Evolutionary conservation across 1,140 invertebrate species (phyloP).

Genomic region (Elymnias hypermnestra): DNA sequence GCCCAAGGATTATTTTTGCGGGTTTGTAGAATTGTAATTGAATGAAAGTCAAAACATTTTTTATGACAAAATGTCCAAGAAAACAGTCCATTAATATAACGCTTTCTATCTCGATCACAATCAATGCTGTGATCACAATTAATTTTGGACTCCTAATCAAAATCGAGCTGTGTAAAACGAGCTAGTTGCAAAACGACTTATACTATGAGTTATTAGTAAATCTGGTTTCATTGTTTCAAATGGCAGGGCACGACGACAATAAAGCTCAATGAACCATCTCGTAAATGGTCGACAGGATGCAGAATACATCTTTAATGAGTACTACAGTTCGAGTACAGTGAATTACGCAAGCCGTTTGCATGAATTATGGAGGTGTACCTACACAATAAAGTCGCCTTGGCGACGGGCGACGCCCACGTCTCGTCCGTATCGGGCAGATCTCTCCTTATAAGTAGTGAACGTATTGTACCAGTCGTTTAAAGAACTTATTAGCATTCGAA

Average conservation of each 20-base stretch:
- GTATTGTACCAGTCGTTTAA: slow-evolving; percentile 37
- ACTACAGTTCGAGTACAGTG: slow-evolving; percentile 26
- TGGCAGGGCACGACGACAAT: slow-evolving; percentile 22
- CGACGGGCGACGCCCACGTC: slow-evolving; percentile 57
- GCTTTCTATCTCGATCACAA: too few species aligned
- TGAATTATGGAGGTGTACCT: slow-evolving; percentile 35
- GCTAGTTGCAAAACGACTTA: background rate
- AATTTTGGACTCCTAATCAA: background rate
- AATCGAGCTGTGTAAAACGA: too few species aligned
- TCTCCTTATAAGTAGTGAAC: slow-evolving; percentile 58
- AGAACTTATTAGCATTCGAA: slow-evolving; percentile 47
- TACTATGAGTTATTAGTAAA: background rate
- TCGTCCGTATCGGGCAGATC: slow-evolving; percentile 53
- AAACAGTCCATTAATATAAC: too few species aligned
- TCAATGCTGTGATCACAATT: too few species aligned
- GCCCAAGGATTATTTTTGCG: too few species aligned
- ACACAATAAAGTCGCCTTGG: slow-evolving; percentile 44
- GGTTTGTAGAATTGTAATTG: too few species aligned
- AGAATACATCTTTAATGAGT: slow-evolving; percentile 48
- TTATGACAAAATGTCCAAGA: too few species aligned
- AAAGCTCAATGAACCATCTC: slow-evolving; percentile 54
- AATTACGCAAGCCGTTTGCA: slow-evolving; percentile 53
- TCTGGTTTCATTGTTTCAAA: slow-evolving; percentile 11
- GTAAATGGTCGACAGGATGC: slow-evolving; percentile 50
- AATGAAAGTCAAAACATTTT: too few species aligned